Percentiles rank a stretch among this genome's conserved stretches.
These are phyloP conservation scores for Syncerus caffer DNA, from an alignment of 2,797 vertebrate species.

Conservation along the genomic window DNA sequence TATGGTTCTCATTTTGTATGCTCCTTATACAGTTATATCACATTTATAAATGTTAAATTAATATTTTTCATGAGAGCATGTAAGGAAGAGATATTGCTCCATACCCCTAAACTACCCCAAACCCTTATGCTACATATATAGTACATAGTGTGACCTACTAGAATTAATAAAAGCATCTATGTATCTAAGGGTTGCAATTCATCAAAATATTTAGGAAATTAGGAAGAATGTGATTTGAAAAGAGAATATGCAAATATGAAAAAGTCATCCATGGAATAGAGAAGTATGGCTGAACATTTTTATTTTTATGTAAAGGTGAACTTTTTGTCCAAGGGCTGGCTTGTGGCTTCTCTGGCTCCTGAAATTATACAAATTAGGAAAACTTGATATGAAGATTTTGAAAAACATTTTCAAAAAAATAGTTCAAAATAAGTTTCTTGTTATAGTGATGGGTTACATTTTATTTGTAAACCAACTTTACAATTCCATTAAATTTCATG, in stretches of 20 bases:
- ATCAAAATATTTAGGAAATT: neutral
- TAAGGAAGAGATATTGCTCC: neutral
- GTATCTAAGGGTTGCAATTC: neutral
- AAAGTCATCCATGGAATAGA: neutral
- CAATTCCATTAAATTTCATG: neutral
- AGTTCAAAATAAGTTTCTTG: neutral
- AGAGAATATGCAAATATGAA: neutral
- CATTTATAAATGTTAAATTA: neutral
- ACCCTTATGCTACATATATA: neutral
- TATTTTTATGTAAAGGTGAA: neutral
- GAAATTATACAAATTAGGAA: neutral
- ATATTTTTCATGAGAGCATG: neutral
- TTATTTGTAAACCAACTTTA: neutral
- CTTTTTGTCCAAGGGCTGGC: neutral
- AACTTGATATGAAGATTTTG: neutral
- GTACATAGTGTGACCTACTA: neutral
- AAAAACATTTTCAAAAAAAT: neutral
- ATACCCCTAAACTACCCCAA: neutral
- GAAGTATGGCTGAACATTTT: neutral
- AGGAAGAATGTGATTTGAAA: neutral
- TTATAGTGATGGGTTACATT: neutral
- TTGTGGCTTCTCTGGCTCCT: neutral
- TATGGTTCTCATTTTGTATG: neutral
- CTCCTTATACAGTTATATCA: neutral
- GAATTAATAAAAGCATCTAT: neutral